Evolutionary conservation across 2,113 vertebrate species (phyloP).

Genomic region (Balaenoptera acutorostrata): DNA sequence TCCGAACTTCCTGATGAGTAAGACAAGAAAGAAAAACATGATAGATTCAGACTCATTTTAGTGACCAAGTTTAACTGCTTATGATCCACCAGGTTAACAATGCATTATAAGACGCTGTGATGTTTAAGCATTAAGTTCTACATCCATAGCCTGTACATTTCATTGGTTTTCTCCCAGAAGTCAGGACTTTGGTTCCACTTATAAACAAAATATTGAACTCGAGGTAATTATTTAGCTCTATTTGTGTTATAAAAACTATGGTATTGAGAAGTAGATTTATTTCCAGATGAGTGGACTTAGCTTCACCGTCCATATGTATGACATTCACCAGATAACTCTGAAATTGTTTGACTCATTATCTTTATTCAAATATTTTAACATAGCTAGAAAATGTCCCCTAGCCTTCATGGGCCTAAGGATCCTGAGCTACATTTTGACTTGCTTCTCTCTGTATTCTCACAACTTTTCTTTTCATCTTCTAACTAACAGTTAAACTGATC

Average conservation of each 20-base stretch:
- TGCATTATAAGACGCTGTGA: neutral
- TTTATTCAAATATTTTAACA: neutral
- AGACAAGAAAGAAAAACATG: neutral
- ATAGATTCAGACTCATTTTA: neutral
- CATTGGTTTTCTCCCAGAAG: neutral
- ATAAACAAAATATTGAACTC: neutral
- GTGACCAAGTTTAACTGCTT: neutral
- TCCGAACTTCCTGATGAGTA: neutral
- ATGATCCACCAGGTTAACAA: fast-evolving
- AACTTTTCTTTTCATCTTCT: neutral
- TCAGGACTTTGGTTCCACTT: neutral
- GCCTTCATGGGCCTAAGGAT: neutral
- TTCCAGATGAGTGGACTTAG: neutral
- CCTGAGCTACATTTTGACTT: neutral
- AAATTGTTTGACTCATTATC: neutral
- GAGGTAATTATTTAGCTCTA: neutral
- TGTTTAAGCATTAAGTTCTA: neutral
- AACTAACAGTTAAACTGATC: neutral
- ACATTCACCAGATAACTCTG: neutral
- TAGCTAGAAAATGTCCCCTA: neutral
- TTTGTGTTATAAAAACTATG: neutral
- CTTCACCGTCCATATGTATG: neutral
- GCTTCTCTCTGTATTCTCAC: neutral
- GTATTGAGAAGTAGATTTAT: neutral
- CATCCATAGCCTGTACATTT: neutral